A percentile compares a stretch with the other conserved stretches of the same genome.
Conservation (phyloP, 2,797 vertebrate genomes). For the Pseudochirops corinnae region DNA sequence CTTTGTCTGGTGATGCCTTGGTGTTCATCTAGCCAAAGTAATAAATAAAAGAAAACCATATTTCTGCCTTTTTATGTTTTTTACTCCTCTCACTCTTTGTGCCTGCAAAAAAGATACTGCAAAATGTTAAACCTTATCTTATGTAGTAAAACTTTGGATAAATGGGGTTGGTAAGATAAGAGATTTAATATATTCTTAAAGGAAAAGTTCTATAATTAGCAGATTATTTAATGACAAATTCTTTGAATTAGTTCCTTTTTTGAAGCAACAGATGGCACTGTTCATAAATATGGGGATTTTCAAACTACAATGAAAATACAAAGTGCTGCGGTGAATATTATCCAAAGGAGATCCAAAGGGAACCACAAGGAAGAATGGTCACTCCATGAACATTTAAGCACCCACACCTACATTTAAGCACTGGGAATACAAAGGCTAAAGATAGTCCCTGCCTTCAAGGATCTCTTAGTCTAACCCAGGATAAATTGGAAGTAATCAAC, state of each 20-base stretch:
- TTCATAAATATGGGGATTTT: not conserved
- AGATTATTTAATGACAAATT: constrained; percentile 10
- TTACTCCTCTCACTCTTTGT: constrained; percentile 29
- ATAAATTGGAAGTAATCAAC: not conserved
- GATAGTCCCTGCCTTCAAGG: not conserved
- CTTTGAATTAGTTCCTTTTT: constrained; percentile 43
- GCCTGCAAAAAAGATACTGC: not conserved
- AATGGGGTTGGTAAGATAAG: not conserved
- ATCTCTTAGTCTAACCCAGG: not conserved
- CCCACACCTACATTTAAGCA: too few relatives aligned
- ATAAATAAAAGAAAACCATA: constrained; percentile 40
- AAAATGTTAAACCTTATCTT: not conserved
- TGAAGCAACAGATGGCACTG: not conserved
- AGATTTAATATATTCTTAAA: constrained; percentile 52
- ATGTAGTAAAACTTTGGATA: constrained; percentile 41
- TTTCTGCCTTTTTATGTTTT: constrained; percentile 34
- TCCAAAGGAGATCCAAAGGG: too few relatives aligned
- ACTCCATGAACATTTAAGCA: not conserved
- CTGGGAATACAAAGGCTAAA: not conserved
- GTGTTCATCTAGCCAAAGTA: constrained; percentile 47
- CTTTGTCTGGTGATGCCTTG: constrained; percentile 41
- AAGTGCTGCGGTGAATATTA: not conserved
- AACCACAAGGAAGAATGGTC: not conserved
- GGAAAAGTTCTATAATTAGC: constrained; percentile 42
- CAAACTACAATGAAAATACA: not conserved